Evolutionary conservation across 1,140 invertebrate genomes (phyloP).

Genomic region (Drosophila lacteicornis): DNA sequence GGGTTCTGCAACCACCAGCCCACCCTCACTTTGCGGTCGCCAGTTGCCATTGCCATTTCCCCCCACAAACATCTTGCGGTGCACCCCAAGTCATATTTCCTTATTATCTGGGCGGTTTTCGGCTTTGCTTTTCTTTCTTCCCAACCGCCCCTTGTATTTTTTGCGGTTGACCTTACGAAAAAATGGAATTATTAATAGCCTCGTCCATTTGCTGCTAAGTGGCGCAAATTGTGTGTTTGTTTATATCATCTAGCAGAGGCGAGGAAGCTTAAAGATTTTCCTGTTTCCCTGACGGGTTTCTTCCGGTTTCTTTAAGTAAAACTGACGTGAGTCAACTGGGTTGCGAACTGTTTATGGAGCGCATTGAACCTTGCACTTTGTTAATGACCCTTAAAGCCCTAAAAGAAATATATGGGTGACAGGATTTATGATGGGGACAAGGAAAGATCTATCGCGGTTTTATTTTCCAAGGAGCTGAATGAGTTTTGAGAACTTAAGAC

Average conservation of each 20-base stretch:
- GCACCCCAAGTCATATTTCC: conserved; percentile 77
- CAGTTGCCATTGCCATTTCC: conserved; percentile 59
- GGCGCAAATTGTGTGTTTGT: conserved; percentile 83
- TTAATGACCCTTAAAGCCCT: conserved; percentile 73
- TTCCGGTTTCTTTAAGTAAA: conserved; percentile 49
- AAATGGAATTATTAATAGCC: conserved; percentile 80
- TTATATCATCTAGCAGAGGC: conserved; percentile 74
- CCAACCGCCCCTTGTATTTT: conserved; percentile 53
- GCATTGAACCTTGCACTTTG: conserved; percentile 72
- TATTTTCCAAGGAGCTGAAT: not conserved
- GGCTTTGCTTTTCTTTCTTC: conserved; percentile 27
- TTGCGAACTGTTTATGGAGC: conserved; percentile 56
- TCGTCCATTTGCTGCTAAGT: conserved; percentile 81
- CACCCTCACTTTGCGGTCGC: conserved; percentile 19
- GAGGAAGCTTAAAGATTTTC: conserved; percentile 55
- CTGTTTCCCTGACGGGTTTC: conserved; percentile 3
- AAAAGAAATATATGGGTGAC: conserved; percentile 26
- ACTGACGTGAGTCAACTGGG: conserved; percentile 15
- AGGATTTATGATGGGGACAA: conserved; percentile 9
- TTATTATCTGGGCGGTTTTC: conserved; percentile 66
- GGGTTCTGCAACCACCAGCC: not conserved
- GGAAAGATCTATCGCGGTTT: conserved; percentile 1
- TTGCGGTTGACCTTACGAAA: conserved; percentile 65
- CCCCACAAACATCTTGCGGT: conserved; percentile 33
- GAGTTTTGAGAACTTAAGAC: not conserved